Evolutionary conservation across 1,140 invertebrate genomes (phyloP).

Genomic region (Harpegnathos saltator): DNA sequence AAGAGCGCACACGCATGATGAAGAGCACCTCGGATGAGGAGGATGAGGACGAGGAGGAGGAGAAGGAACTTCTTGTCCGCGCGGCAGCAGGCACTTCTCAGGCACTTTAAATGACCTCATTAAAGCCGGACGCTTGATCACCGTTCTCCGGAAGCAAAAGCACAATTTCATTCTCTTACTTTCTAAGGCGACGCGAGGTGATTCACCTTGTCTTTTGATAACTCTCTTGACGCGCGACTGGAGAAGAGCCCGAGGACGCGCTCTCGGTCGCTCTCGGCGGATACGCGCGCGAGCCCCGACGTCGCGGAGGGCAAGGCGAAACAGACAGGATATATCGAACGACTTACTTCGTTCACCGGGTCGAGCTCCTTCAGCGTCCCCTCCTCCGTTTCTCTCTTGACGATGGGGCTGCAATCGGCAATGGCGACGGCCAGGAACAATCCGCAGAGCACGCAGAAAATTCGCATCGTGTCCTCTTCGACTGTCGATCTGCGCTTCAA

Average conservation of each 20-base stretch:
- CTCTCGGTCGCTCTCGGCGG: too few relatives aligned
- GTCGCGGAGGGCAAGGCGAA: neutral
- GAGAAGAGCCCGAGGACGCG: too few relatives aligned
- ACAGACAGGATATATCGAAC: neutral
- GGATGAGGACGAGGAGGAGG: too few relatives aligned
- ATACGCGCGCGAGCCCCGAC: too few relatives aligned
- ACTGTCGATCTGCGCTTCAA: constrained; percentile 19
- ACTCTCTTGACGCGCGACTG: constrained; percentile 2
- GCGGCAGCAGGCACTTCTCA: neutral
- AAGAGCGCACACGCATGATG: too few relatives aligned
- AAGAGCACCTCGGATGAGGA: too few relatives aligned
- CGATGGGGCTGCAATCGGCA: constrained; percentile 76
- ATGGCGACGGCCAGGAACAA: constrained; percentile 73
- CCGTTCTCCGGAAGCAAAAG: neutral
- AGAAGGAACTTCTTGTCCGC: neutral
- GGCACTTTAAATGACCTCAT: constrained; percentile 41
- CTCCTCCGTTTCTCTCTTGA: constrained; percentile 79
- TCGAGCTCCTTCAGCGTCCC: constrained; percentile 75
- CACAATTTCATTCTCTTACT: constrained; percentile 29
- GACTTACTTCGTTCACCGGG: constrained; percentile 84
- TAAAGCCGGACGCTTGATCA: neutral
- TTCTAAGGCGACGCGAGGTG: constrained; percentile 19
- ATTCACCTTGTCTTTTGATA: neutral
- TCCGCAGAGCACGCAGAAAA: constrained; percentile 73
- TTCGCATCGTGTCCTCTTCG: constrained; percentile 77